A percentile compares a stretch with the other conserved stretches of the same genome.
These are phyloP conservation scores for Heterodera filipjevi DNA, from an alignment of 2,888 invertebrate species.

Conservation along the genomic window DNA sequence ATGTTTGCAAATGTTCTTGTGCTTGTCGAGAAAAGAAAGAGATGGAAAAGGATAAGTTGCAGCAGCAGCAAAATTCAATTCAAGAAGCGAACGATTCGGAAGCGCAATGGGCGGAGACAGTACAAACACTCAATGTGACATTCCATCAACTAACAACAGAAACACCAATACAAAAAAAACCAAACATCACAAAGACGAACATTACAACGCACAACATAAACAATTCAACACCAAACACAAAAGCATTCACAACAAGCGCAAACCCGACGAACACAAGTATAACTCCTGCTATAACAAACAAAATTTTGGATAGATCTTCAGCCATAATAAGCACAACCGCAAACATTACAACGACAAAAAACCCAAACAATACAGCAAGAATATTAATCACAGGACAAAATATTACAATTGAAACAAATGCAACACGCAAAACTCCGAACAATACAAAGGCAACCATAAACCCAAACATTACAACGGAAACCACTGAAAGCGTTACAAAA, in stretches of 20 bases:
- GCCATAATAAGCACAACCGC: not conserved
- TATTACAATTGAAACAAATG: not conserved
- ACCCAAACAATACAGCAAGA: no score
- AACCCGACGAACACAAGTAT: not conserved
- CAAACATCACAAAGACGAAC: not conserved
- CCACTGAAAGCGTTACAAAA: not conserved
- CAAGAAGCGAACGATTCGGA: not conserved
- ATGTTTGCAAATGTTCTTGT: slow-evolving; percentile 26
- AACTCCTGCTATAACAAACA: not conserved
- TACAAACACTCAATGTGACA: not conserved
- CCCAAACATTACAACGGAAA: not conserved
- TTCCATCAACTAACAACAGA: not conserved
- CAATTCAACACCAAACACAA: not conserved
- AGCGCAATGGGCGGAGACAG: not conserved
- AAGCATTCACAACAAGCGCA: not conserved
- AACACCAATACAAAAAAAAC: not conserved
- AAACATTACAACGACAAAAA: not conserved
- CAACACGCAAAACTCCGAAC: not conserved
- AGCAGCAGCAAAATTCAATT: not conserved
- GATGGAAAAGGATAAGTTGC: not conserved
- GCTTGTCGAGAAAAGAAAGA: slow-evolving; percentile 21
- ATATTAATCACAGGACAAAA: no score
- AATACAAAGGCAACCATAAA: not conserved
- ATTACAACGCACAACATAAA: not conserved
- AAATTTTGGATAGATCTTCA: not conserved